Evolutionary conservation across 2,113 vertebrate genomes (phyloP), one percentile per base, ranked within the genome.

Genomic region (Nerophis ophidion): DNA sequence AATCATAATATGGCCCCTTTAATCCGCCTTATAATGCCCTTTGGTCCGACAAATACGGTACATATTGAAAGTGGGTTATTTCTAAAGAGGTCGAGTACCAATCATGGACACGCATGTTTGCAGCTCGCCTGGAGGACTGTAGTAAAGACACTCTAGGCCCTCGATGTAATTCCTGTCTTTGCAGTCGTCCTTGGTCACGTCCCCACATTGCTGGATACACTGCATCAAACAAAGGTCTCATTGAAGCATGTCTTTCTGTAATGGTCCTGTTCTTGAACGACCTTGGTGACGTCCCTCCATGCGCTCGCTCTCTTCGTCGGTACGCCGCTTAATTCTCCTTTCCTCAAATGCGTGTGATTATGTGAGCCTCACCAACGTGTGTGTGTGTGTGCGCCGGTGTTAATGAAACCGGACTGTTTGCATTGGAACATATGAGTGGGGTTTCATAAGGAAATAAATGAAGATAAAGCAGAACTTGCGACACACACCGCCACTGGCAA

Each of bases 261-360:
- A 38, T n/a, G 72, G 54, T 63, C 68, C 66, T 82, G 79, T 76
- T 77, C 72, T 79, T 42, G 61, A 64, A 71, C 85, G 74, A 88
- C 81, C 85, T 88, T 82, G 80, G 68, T 68, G 64, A 76, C 69
- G 79, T 84, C 68, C 59, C 65, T 68, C 74, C 61, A 34, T 79
- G 66, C 80, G 72, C 75, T 83, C 80, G 82, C 57, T 63, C 55
- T 63, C 74, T 82, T 71, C 63, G 72, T 78, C 74, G 79, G 71
- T 65, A 59, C 55, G 62, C 59, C 59, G 59, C 61, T 54, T 65
- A 11, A 45, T 33, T 54, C 54, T 48, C 40, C 33, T 71, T 83
- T 68, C 68, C 76, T 82, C 60, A 10, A 14, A 19, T 8, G 10
- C 9, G 12, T 45, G 17, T 16, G 13, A 16, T 16, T 17, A 48